Evolutionary conservation across 2,797 vertebrate species (phyloP).

Genomic region (Petrocephalus schoutedeni): DNA sequence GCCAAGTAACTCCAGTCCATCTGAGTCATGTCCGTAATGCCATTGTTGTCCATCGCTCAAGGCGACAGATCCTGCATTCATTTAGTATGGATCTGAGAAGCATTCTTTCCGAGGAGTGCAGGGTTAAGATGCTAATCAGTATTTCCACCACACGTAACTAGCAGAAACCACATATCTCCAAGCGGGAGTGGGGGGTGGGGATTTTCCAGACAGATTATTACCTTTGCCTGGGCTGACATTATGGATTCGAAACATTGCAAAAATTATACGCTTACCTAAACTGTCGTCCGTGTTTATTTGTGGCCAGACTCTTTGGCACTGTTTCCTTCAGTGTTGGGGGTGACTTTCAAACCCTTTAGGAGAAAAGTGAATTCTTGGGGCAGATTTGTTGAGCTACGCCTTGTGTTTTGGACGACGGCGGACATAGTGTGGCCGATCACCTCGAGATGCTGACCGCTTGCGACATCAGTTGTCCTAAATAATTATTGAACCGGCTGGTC

Average conservation of each 20-base stretch:
- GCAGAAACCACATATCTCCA: neutral
- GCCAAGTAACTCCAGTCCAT: neutral
- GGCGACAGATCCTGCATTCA: neutral
- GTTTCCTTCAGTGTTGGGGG: neutral
- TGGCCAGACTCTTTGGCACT: neutral
- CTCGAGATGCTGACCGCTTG: neutral
- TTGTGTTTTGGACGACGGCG: neutral
- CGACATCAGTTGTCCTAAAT: neutral
- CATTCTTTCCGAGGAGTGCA: neutral
- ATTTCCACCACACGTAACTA: neutral
- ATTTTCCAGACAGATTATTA: neutral
- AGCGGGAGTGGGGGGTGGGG: neutral
- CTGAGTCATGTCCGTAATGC: neutral
- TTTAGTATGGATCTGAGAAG: neutral
- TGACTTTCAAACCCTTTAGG: neutral
- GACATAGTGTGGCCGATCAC: neutral
- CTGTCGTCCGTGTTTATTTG: neutral
- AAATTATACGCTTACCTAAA: slow-evolving; percentile 12
- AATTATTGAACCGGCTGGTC: neutral
- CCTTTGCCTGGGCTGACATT: slow-evolving; percentile 3
- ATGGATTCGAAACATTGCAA: slow-evolving; percentile 4
- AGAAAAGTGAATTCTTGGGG: neutral
- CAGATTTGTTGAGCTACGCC: neutral
- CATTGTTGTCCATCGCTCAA: neutral
- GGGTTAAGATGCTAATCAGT: neutral